These are phyloP conservation scores for Machimus atricapillus DNA, from an alignment of 2,888 invertebrate species.

Conservation along the genomic window DNA sequence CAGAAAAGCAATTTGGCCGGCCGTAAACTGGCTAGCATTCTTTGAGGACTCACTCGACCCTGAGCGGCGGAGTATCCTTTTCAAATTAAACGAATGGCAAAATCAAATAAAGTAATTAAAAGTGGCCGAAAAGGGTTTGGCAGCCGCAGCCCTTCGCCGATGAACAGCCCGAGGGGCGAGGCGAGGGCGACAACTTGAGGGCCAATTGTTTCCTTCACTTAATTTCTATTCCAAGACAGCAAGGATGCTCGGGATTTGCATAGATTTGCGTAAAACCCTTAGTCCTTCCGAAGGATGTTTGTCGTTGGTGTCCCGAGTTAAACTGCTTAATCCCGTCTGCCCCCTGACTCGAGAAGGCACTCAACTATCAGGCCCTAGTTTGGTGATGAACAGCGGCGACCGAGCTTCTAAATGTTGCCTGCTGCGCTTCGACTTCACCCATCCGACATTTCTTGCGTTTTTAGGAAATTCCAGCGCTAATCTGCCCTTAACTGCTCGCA, in stretches of 20 bases:
- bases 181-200: conserved; percentile 16
- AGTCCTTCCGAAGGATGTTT: conserved; percentile 16
- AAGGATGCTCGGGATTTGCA: conserved; percentile 35
- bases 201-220: conserved; percentile 36
- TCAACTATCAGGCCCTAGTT: not conserved
- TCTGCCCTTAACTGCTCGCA: not conserved
- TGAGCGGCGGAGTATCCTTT: conserved; percentile 19
- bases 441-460: not conserved
- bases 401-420: not conserved
- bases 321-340: not conserved
- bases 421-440: not conserved
- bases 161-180: not conserved
- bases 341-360: not conserved
- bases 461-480: not conserved
- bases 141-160: not conserved
- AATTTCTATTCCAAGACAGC: conserved; percentile 38
- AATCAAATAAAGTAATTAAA: conserved; percentile 41
- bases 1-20: conserved; percentile 36
- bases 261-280: conserved; percentile 27
- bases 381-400: not conserved
- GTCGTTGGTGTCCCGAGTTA: conserved; percentile 12
- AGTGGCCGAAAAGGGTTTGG: conserved; percentile 38
- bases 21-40: conserved; percentile 36
- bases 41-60: conserved; percentile 28
- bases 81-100: conserved; percentile 39